Conservation (phyloP, 2,888 invertebrate species). For the Caenorhabditis sp. region DNA sequence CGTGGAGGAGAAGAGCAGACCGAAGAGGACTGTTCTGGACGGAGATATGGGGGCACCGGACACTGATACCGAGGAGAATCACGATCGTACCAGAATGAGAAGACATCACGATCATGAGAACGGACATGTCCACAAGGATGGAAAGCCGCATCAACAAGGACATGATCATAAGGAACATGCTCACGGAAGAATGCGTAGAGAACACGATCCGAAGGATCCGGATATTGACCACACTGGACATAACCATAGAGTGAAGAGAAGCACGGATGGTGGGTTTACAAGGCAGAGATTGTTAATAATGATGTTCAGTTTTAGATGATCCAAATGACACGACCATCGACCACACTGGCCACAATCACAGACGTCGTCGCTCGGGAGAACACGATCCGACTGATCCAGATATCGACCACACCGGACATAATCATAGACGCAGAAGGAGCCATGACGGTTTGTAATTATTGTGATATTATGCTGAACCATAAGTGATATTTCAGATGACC, state of each 20-base stretch:
- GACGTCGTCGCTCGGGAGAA: slow-evolving; percentile 16
- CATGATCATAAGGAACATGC: slow-evolving; percentile 29
- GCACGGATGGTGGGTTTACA: not conserved
- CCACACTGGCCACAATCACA: slow-evolving; percentile 64
- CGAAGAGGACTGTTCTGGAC: slow-evolving; percentile 42
- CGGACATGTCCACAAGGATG: not conserved
- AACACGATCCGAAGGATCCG: slow-evolving; percentile 46
- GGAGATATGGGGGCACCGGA: slow-evolving; percentile 34
- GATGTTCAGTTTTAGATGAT: slow-evolving; percentile 40
- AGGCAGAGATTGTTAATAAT: not conserved
- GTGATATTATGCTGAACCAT: too few species aligned
- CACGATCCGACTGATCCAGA: slow-evolving; percentile 62
- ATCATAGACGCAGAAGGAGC: slow-evolving; percentile 50
- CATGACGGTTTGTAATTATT: too few species aligned
- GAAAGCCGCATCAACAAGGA: slow-evolving; percentile 21
- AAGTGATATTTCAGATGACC: too few species aligned
- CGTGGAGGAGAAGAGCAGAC: slow-evolving; percentile 57
- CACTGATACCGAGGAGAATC: slow-evolving; percentile 9
- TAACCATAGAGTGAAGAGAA: slow-evolving; percentile 15
- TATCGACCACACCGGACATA: slow-evolving; percentile 61
- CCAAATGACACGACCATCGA: slow-evolving; percentile 70
- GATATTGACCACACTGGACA: slow-evolving; percentile 44
- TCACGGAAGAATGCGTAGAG: slow-evolving; percentile 33
- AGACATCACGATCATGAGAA: slow-evolving; percentile 37
- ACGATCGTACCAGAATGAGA: slow-evolving; percentile 47